Evolutionary conservation across 2,888 invertebrate species (phyloP).

Genomic region (Dicyrtomina minuta): DNA sequence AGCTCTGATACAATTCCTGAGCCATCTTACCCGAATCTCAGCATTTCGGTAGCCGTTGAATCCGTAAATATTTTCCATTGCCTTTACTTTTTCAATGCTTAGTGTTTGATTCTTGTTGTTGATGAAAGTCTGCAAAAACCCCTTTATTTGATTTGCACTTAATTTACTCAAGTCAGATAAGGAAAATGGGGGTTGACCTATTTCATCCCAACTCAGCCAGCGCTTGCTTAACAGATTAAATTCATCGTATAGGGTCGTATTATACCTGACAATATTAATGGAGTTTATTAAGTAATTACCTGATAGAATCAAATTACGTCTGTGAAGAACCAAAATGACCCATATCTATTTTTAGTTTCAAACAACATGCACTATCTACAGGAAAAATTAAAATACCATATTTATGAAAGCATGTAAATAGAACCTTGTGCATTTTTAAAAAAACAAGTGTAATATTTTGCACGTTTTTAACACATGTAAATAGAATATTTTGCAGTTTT

Average conservation of each 20-base stretch:
- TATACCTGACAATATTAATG: too few species aligned
- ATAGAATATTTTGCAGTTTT: too few species aligned
- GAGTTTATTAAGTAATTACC: too few species aligned
- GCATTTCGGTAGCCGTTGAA: conserved; percentile 69
- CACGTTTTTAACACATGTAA: too few species aligned
- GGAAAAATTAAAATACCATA: too few species aligned
- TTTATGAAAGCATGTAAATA: too few species aligned
- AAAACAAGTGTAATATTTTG: too few species aligned
- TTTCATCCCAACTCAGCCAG: conserved; percentile 61
- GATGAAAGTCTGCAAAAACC: conserved; percentile 61
- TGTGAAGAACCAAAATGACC: too few species aligned
- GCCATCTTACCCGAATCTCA: conserved; percentile 76
- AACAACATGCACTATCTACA: too few species aligned
- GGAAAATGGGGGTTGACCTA: conserved; percentile 58
- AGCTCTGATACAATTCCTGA: conserved; percentile 74
- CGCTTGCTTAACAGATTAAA: conserved; percentile 63
- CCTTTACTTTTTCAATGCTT: conserved; percentile 64
- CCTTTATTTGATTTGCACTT: conserved; percentile 66
- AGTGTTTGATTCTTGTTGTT: too few species aligned
- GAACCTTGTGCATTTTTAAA: not conserved
- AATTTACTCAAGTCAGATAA: conserved; percentile 62
- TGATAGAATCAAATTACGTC: too few species aligned
- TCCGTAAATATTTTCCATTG: conserved; percentile 67
- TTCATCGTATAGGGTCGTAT: conserved; percentile 66
- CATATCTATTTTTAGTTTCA: too few species aligned